Evolutionary conservation across 2,888 invertebrate genomes (phyloP).

Genomic region (Himalopsyche tibetana): DNA sequence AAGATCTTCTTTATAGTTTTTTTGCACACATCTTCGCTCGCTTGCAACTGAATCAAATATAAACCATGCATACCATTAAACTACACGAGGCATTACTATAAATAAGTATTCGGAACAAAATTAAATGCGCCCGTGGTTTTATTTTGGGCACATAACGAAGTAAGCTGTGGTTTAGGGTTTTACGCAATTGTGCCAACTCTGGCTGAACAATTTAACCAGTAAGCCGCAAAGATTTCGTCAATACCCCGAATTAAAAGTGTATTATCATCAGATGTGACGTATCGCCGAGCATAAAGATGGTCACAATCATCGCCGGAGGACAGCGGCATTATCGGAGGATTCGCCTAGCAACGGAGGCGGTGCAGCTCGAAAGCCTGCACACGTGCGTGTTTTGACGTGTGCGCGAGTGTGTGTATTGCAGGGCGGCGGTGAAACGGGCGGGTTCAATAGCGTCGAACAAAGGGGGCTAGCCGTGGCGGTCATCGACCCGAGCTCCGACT

Average conservation of each 20-base stretch:
- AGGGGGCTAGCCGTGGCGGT: constrained; percentile 52
- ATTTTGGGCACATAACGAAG: no score
- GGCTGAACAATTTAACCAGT: background rate
- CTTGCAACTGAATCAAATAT: no score
- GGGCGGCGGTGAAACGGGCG: constrained; percentile 38
- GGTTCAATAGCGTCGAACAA: constrained; percentile 44
- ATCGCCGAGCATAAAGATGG: no score
- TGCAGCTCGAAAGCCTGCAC: constrained; percentile 34
- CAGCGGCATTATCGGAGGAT: constrained; percentile 49
- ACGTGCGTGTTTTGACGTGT: constrained; percentile 30
- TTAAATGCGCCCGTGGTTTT: no score
- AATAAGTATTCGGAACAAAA: no score
- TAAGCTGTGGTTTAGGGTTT: no score
- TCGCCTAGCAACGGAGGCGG: constrained; percentile 52
- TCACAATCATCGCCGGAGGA: no score
- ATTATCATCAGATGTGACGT: no score
- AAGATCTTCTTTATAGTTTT: no score
- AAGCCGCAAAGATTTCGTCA: constrained; percentile 8
- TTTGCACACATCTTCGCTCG: no score
- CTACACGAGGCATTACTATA: no score
- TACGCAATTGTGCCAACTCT: background rate
- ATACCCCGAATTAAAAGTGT: background rate
- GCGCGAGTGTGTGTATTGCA: constrained; percentile 44
- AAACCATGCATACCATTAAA: no score
- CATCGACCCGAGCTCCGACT: constrained; percentile 58